Percentiles rank a stretch among this genome's conserved stretches.
These are phyloP conservation scores for Dromaius novaehollandiae DNA, from an alignment of 2,113 vertebrate species.

Conservation along the genomic window DNA sequence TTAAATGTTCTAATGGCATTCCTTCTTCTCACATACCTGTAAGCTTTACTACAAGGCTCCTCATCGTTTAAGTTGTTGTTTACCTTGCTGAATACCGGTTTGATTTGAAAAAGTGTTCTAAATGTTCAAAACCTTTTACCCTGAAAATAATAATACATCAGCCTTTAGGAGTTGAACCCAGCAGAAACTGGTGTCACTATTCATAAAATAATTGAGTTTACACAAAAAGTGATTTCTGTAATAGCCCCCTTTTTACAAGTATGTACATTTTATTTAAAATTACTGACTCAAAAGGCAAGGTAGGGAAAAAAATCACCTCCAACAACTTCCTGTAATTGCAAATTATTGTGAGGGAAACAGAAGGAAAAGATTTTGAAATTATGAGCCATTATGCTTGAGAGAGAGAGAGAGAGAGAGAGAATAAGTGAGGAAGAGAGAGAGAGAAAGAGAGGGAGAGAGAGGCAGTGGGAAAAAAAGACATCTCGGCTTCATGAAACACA, in stretches of 20 bases:
- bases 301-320: conserved; percentile 88
- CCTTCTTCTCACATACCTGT: conserved; percentile 28
- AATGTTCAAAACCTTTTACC: conserved; percentile 73
- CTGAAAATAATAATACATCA: conserved; percentile 75
- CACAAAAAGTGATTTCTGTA: conserved; percentile 87
- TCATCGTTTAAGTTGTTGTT: conserved; percentile 64
- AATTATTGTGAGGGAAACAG: conserved; percentile 99
- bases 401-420: conserved; percentile 78
- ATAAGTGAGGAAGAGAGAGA: conserved; percentile 71
- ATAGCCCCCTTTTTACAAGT: conserved; percentile 86
- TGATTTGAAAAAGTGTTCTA: conserved; percentile 71
- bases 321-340: conserved; percentile 99
- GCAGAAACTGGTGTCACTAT: conserved; percentile 88
- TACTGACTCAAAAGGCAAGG: conserved; percentile 89
- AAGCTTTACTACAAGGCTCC: conserved; percentile 17
- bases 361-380: conserved; percentile 99
- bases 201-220: conserved; percentile 94
- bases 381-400: conserved; percentile 97
- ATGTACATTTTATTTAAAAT: conserved; percentile 94
- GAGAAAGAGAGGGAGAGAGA: conserved; percentile 73
- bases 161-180: conserved; percentile 77
- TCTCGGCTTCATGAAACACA: conserved; percentile 95
- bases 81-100: conserved; percentile 68
- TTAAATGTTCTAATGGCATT: neutral
- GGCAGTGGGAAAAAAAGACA: conserved; percentile 83